A percentile compares a stretch with the other conserved stretches of the same genome.
These are phyloP conservation scores for Pseudococcus viburni DNA, from an alignment of 2,888 invertebrate genomes.

Conservation along the genomic window DNA sequence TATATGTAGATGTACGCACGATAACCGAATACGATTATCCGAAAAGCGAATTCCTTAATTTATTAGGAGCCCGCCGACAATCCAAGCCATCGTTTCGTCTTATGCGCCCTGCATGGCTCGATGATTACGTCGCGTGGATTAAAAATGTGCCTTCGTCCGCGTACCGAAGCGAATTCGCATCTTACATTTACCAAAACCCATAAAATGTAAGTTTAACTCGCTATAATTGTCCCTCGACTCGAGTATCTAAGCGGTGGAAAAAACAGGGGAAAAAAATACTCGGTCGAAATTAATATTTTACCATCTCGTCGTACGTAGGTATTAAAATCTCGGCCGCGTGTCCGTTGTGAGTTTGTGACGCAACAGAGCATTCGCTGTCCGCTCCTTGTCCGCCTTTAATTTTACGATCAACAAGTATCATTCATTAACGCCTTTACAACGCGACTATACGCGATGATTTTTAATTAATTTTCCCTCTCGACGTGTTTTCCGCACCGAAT, in stretches of 20 bases:
- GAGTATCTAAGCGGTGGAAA: no score
- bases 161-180: no score
- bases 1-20: neutral
- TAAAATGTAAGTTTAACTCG: no score
- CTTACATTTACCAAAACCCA: no score
- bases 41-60: conserved; percentile 20
- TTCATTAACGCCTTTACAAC: conserved; percentile 10
- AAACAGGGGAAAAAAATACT: no score
- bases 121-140: neutral
- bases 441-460: neutral
- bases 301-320: no score
- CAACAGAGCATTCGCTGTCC: neutral
- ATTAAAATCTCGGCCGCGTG: neutral
- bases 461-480: neutral
- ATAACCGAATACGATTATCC: neutral
- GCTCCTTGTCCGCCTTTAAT: neutral
- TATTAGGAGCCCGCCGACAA: neutral
- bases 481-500: no score
- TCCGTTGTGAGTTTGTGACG: neutral
- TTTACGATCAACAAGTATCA: conserved; percentile 16
- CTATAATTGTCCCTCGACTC: no score
- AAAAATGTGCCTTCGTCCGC: no score
- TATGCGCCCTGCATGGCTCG: neutral
- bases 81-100: neutral
- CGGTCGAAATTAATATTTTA: no score